Conservation (phyloP, 2,113 vertebrate species). For the Nyctibius bracteatus region DNA sequence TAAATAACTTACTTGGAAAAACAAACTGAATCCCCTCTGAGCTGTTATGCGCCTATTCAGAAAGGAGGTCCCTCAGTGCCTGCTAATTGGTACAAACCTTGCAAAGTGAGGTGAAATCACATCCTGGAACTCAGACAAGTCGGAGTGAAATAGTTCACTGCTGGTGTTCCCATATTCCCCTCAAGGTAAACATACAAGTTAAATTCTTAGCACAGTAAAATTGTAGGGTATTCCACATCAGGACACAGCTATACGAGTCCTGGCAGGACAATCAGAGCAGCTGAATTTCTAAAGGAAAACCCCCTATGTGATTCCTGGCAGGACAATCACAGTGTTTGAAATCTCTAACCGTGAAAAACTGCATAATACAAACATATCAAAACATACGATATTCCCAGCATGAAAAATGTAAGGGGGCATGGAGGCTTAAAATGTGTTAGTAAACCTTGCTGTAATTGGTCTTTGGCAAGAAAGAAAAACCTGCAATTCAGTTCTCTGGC, state of each 20-base stretch:
- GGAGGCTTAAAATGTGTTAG: slow-evolving; percentile 32
- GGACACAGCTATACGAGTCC: neutral
- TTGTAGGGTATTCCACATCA: neutral
- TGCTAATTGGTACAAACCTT: slow-evolving; percentile 7
- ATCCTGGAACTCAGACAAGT: neutral
- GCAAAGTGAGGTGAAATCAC: slow-evolving; percentile 1
- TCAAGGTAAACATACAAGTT: neutral
- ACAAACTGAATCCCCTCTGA: neutral
- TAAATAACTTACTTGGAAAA: neutral
- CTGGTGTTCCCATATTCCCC: neutral
- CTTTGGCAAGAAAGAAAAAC: slow-evolving; percentile 5
- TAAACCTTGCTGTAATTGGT: slow-evolving; percentile 37
- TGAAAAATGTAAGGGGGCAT: slow-evolving; percentile 9
- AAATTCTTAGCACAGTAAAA: neutral
- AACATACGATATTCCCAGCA: slow-evolving; percentile 53
- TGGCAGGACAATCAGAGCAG: slow-evolving; percentile 2
- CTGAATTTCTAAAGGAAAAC: slow-evolving; percentile 43
- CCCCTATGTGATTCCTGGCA: slow-evolving; percentile 50
- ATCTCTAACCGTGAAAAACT: slow-evolving; percentile 42
- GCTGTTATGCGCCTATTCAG: neutral
- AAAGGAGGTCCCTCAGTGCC: neutral
- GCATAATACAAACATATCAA: slow-evolving; percentile 51
- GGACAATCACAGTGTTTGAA: slow-evolving; percentile 45
- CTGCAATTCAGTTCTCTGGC: slow-evolving; percentile 1
- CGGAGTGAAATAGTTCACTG: neutral